phyloP scores from a whole-genome alignment of 2,113 vertebrate genomes.

The Lichenostomus cassidix region DNA sequence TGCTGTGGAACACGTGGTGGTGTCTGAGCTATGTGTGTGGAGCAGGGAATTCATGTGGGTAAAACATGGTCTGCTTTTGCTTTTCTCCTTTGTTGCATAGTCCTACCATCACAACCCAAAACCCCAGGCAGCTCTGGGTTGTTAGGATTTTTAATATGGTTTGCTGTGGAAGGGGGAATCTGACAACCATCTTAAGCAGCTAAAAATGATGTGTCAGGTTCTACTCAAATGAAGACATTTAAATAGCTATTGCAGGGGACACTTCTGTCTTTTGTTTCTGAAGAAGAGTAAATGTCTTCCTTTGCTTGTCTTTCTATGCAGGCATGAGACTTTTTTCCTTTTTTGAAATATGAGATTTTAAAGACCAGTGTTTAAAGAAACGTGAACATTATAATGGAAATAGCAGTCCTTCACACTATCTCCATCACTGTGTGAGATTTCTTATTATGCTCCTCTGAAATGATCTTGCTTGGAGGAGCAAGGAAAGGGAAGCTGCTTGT shows the following conservation, averaged over 20 bases:
- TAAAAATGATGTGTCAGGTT: not conserved
- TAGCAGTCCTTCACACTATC: not conserved
- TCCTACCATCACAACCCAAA: not conserved
- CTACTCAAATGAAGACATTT: not conserved
- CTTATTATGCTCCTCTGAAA: not conserved
- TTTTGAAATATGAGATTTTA: not conserved
- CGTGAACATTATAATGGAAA: not conserved
- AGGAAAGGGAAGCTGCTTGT: not conserved
- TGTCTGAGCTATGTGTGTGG: not conserved
- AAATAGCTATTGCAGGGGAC: not conserved
- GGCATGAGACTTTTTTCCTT: not conserved
- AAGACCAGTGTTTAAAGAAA: not conserved
- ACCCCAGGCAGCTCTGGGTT: not conserved
- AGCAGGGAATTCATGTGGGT: fast-evolving
- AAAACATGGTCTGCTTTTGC: not conserved
- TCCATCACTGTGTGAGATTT: not conserved
- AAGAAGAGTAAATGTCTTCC: not conserved
- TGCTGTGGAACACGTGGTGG: fast-evolving
- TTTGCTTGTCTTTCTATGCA: not conserved
- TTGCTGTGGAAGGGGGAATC: not conserved
- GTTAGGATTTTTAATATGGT: not conserved
- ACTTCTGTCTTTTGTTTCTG: not conserved
- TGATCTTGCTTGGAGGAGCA: not conserved
- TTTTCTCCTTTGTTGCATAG: not conserved
- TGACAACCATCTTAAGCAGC: not conserved